Percentiles rank a stretch among this genome's conserved stretches.
Conservation (phyloP, 2,113 vertebrate genomes). For the Ochotona princeps region DNA sequence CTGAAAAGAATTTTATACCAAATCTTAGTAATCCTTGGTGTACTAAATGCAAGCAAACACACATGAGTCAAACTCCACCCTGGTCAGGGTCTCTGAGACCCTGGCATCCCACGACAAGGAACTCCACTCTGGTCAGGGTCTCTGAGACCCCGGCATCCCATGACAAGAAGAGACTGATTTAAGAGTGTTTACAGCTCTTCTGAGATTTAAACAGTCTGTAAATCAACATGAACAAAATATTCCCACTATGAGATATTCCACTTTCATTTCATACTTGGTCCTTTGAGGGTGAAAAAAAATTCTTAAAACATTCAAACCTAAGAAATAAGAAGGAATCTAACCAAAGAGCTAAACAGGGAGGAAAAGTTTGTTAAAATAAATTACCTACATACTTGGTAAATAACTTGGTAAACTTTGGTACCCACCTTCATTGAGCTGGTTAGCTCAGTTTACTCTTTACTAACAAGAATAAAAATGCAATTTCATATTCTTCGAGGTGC, state of each 20-base stretch:
- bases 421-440: not conserved
- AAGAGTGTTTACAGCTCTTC: not conserved
- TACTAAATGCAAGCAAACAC: not conserved
- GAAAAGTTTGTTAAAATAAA: constrained; percentile 14
- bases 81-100: too few species aligned
- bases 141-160: not conserved
- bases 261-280: not conserved
- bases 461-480: not conserved
- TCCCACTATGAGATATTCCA: not conserved
- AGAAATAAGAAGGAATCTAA: not conserved
- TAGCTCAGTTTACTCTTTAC: not conserved
- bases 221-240: not conserved
- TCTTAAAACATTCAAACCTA: not conserved
- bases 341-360: not conserved
- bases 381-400: not conserved
- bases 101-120: too few species aligned
- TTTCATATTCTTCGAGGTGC: not conserved
- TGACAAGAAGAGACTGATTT: not conserved
- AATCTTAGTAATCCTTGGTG: not conserved
- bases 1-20: not conserved
- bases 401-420: not conserved
- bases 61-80: not conserved
- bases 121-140: too few species aligned
- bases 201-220: constrained; percentile 35
- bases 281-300: not conserved